A percentile compares a stretch with the other conserved stretches of the same genome.
phyloP scores from a whole-genome alignment of 2,888 invertebrate species.

The Pimpla rufipes region DNA sequence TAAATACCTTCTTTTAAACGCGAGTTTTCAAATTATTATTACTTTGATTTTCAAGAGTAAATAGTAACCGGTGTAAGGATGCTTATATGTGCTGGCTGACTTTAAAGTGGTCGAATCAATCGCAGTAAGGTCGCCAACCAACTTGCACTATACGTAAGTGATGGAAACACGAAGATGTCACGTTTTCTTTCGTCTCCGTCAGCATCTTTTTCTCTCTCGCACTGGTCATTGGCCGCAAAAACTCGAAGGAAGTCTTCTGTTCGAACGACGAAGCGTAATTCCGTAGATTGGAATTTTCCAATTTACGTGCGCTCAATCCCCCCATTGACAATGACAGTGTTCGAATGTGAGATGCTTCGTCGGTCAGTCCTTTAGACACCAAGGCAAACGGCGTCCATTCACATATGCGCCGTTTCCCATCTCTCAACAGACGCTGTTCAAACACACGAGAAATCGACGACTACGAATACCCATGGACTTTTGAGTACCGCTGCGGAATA shows the following conservation, averaged over 20 bases:
- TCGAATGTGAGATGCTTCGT: slow-evolving; percentile 35
- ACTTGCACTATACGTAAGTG: not conserved
- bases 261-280: slow-evolving; percentile 40
- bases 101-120: not conserved
- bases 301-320: slow-evolving; percentile 57
- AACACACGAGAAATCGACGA: slow-evolving; percentile 19
- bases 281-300: slow-evolving; percentile 66
- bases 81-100: not conserved
- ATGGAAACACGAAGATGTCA: not conserved
- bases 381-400: slow-evolving; percentile 39
- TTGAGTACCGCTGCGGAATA: not conserved
- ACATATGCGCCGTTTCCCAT: slow-evolving; percentile 14
- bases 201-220: slow-evolving; percentile 10
- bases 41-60: not conserved
- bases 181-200: slow-evolving; percentile 1
- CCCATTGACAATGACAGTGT: slow-evolving; percentile 38
- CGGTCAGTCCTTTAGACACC: slow-evolving; percentile 37
- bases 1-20: too few relatives aligned
- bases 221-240: slow-evolving; percentile 10
- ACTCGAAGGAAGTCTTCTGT: slow-evolving; percentile 25
- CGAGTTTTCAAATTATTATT: not conserved
- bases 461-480: slow-evolving; percentile 21
- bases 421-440: slow-evolving; percentile 1
- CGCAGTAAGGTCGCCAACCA: not conserved
- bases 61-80: not conserved